Base-by-base conservation (phyloP, 2,888 invertebrate genomes). In the Gisinianus flammeolus region DNA sequence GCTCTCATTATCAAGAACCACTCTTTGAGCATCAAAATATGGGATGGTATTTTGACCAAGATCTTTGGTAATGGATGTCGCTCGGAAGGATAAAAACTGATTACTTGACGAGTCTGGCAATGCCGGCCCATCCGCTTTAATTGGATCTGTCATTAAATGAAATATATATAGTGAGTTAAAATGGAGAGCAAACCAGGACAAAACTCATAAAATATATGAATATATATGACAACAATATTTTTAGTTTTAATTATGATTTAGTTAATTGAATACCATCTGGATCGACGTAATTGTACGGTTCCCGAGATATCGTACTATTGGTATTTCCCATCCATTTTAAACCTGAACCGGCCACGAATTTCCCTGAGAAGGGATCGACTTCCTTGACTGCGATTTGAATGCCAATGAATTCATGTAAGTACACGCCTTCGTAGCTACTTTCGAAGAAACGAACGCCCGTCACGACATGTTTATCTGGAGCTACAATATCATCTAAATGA, bases 21-120 rank as follows among this genome's bases (percentile, higher is more conserved):
- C 91, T 12, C 91, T 90, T 86, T 94, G 94, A 82, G 91, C 90
- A 86, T 95, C 95, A 24, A 95, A 86, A 86, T 92, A 95, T 0
- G 95, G 95, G 77, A 95, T 91, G 0, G 94, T 94, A 81, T 91
- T 92, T 88, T 95, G 95, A 0, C 92, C 93, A 0, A 91, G 94
- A 87, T 95, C 94, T 26, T 90, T 90, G 44, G 91, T 91, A 74
- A 92, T 88, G 87, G 92, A 92, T 0, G 91, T 90, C 84, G 93
- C 89, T 0, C 90, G 90, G 87, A 93, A 93, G 85, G 91, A 90
- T 24, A 93, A 85, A 87, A 89, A 93, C 85, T 93, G 91, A 86
- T 93, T 92, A 81, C 91, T 88, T 0, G 86, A 86, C 0, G 92
- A 92, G 86, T 91, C 90, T 22, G 91, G 89, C 5, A 88, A 83